Evolutionary conservation across 2,888 invertebrate species (phyloP).

Genomic region (Hypolimnas misippus): DNA sequence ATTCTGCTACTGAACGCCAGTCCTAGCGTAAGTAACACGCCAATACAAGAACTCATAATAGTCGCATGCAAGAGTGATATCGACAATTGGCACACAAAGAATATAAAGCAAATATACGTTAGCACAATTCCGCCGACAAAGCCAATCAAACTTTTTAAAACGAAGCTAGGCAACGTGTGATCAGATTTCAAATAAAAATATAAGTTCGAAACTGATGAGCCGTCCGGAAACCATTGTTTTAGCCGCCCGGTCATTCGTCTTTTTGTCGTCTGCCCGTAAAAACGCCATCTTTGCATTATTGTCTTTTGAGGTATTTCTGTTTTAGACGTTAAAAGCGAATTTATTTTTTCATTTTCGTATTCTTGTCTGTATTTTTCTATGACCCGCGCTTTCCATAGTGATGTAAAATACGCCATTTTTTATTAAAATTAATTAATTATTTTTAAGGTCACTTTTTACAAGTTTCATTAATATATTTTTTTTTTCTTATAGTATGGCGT

Average conservation of each 20-base stretch:
- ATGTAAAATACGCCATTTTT: constrained; percentile 82
- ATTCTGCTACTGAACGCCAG: constrained; percentile 86
- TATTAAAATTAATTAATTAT: not conserved
- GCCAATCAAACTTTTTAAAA: constrained; percentile 86
- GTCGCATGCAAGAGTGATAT: constrained; percentile 85
- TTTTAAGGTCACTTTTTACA: no score
- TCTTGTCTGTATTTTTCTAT: constrained; percentile 75
- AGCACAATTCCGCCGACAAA: constrained; percentile 86
- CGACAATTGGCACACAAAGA: constrained; percentile 87
- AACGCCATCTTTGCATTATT: constrained; percentile 74
- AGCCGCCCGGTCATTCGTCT: constrained; percentile 66
- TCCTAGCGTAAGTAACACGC: constrained; percentile 86
- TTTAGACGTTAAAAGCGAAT: constrained; percentile 74
- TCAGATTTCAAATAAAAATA: constrained; percentile 68
- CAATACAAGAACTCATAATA: constrained; percentile 85
- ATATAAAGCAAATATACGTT: constrained; percentile 87
- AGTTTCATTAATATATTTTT: no score
- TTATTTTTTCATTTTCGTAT: constrained; percentile 84
- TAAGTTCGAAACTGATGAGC: constrained; percentile 61
- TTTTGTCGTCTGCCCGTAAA: constrained; percentile 68
- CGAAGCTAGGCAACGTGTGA: constrained; percentile 82
- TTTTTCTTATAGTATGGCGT: no score
- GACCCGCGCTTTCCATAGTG: constrained; percentile 81
- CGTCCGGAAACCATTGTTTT: constrained; percentile 66
- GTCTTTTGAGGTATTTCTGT: constrained; percentile 69